Conservation (phyloP, 2,888 invertebrate species). For the Agelastica alni region DNA sequence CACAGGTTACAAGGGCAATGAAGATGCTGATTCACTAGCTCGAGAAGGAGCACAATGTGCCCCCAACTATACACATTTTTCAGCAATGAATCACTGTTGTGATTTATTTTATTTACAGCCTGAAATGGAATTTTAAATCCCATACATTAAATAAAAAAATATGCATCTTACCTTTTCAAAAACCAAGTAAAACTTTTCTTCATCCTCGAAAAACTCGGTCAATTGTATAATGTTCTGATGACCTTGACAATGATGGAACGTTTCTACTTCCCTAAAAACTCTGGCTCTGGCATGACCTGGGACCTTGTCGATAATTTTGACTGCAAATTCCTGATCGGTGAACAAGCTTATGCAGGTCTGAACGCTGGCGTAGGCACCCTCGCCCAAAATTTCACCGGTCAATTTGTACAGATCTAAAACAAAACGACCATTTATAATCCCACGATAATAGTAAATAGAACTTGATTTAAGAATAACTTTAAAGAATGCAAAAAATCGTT, state of each 20-base stretch:
- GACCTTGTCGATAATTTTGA: conserved; percentile 95
- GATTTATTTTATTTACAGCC: too few relatives aligned
- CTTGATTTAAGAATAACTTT: too few relatives aligned
- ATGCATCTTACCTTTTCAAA: conserved; percentile 82
- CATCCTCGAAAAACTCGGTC: conserved; percentile 96
- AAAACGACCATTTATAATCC: not conserved
- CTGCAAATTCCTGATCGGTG: conserved; percentile 93
- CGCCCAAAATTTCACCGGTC: conserved; percentile 93
- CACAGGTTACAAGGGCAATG: too few relatives aligned
- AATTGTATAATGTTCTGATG: conserved; percentile 98
- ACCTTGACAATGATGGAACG: conserved; percentile 97
- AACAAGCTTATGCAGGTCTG: conserved; percentile 90
- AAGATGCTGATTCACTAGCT: too few relatives aligned
- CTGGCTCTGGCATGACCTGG: conserved; percentile 92
- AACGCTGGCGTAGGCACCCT: conserved; percentile 96
- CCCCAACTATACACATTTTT: too few relatives aligned
- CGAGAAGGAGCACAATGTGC: too few relatives aligned
- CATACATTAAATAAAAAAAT: not conserved
- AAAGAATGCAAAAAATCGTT: too few relatives aligned
- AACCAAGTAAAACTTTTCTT: conserved; percentile 95
- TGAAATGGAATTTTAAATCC: too few relatives aligned
- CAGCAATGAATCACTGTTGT: too few relatives aligned
- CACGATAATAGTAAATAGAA: too few relatives aligned
- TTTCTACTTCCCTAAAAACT: conserved; percentile 98
- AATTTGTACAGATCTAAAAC: conserved; percentile 87